phyloP scores from a whole-genome alignment of 2,888 invertebrate genomes.

The Drosophila hamatofila region DNA sequence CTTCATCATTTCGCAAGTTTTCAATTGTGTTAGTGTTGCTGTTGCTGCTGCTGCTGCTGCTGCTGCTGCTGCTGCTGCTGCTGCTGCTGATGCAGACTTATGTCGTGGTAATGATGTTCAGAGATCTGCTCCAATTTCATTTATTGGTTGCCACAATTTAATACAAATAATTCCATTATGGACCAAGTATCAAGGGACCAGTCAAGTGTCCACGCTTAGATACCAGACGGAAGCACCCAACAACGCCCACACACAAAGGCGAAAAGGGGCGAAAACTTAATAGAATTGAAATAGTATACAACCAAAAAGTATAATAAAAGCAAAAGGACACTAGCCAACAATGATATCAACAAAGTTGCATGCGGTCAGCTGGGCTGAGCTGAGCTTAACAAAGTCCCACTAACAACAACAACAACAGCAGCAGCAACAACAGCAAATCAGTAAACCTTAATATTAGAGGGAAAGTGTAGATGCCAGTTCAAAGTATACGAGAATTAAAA shows the following conservation, averaged over 20 bases:
- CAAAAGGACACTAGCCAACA: conserved; percentile 41
- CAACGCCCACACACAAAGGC: conserved; percentile 9
- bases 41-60: not conserved
- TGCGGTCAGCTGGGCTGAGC: conserved; percentile 56
- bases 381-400: conserved; percentile 33
- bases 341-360: conserved; percentile 65
- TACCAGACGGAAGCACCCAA: conserved; percentile 13
- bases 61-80: not conserved
- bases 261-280: conserved; percentile 46
- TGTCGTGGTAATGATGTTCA: conserved; percentile 42
- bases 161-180: conserved; percentile 79
- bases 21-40: conserved; percentile 62
- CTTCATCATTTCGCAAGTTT: conserved; percentile 64
- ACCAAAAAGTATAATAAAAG: conserved; percentile 35
- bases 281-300: conserved; percentile 60
- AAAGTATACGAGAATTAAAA: not conserved
- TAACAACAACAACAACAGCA: conserved; percentile 14
- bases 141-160: conserved; percentile 75
- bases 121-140: conserved; percentile 60
- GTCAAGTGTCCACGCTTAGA: conserved; percentile 54
- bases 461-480: conserved; percentile 12
- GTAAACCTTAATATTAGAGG: conserved; percentile 51
- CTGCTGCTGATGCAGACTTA: conserved; percentile 5
- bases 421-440: conserved; percentile 9
- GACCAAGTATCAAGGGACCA: conserved; percentile 21